A percentile compares a stretch with the other conserved stretches of the same genome.
These are phyloP conservation scores for Mola mola DNA, from an alignment of 2,113 vertebrate species.

Conservation along the genomic window DNA sequence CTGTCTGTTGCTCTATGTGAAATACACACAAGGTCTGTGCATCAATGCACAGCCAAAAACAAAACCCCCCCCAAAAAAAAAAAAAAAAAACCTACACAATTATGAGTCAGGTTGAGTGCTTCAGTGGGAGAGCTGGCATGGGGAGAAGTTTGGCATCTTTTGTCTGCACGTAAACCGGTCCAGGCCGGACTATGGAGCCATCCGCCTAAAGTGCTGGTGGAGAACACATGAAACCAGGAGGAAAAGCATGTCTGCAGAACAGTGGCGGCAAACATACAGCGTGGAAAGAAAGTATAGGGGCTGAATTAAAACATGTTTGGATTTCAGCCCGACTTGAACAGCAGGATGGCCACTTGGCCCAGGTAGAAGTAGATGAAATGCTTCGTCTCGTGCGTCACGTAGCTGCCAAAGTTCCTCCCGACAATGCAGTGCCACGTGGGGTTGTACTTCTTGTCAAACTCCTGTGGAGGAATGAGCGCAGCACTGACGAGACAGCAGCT, in stretches of 20 bases:
- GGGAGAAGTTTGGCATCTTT: slow-evolving; percentile 67
- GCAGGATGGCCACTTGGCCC: slow-evolving; percentile 97
- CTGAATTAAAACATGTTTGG: slow-evolving; percentile 38
- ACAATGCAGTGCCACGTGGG: slow-evolving; percentile 99
- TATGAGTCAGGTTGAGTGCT: slow-evolving; percentile 24
- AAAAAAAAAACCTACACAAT: too few relatives aligned
- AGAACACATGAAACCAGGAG: slow-evolving; percentile 39
- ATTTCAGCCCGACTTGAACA: slow-evolving; percentile 96
- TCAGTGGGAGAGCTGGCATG: slow-evolving; percentile 3
- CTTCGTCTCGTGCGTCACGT: slow-evolving; percentile 98
- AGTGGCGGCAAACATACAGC: slow-evolving; percentile 32
- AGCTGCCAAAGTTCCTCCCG: slow-evolving; percentile 99
- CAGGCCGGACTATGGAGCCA: slow-evolving; percentile 76
- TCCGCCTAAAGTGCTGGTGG: slow-evolving; percentile 22
- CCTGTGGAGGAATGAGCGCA: slow-evolving; percentile 76
- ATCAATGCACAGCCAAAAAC: slow-evolving; percentile 86
- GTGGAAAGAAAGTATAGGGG: slow-evolving; percentile 29
- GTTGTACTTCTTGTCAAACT: slow-evolving; percentile 99
- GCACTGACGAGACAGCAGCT: neutral
- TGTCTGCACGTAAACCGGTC: slow-evolving; percentile 78
- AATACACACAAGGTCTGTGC: slow-evolving; percentile 91
- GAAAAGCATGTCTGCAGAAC: slow-evolving; percentile 55
- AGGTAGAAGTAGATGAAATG: slow-evolving; percentile 99
- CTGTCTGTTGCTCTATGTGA: slow-evolving; percentile 83
- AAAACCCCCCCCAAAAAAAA: too few relatives aligned